Evolutionary conservation across 2,113 vertebrate genomes (phyloP).

Genomic region (Tragelaphus scriptus): DNA sequence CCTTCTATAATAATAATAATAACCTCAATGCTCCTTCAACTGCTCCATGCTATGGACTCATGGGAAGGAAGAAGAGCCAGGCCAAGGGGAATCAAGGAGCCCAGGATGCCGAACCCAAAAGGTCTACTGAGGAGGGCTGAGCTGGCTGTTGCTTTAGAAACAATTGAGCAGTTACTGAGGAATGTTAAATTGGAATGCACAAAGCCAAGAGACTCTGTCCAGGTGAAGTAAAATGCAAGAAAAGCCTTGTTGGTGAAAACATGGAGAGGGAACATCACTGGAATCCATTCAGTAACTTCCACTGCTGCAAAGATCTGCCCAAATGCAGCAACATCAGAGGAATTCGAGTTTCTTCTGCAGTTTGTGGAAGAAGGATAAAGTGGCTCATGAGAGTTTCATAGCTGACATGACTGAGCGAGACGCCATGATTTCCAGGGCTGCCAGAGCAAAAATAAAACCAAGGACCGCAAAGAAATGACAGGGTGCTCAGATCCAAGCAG

Average conservation of each 20-base stretch:
- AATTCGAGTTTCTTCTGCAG: slow-evolving; percentile 55
- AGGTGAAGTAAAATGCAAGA: slow-evolving; percentile 23
- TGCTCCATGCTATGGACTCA: neutral
- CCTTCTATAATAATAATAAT: neutral
- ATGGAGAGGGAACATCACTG: neutral
- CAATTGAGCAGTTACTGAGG: slow-evolving; percentile 21
- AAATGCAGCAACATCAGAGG: slow-evolving; percentile 23
- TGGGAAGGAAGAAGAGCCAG: neutral
- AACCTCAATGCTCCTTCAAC: neutral
- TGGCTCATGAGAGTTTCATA: slow-evolving; percentile 29
- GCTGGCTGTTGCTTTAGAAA: slow-evolving; percentile 17
- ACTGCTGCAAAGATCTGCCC: neutral
- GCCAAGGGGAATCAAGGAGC: neutral
- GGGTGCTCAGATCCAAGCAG: slow-evolving; percentile 40
- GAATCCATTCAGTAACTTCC: neutral
- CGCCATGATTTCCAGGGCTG: neutral
- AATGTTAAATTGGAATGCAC: slow-evolving; percentile 3
- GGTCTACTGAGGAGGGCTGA: slow-evolving; percentile 35
- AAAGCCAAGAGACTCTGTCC: neutral
- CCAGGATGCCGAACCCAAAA: slow-evolving; percentile 28
- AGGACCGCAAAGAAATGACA: neutral
- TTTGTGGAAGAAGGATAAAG: slow-evolving; percentile 46
- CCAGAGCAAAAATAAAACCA: slow-evolving; percentile 60
- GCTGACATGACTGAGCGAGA: slow-evolving; percentile 55
- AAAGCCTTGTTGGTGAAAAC: slow-evolving; percentile 33